Conservation (phyloP, 1,140 invertebrate genomes). For the Antheraea mylitta region DNA sequence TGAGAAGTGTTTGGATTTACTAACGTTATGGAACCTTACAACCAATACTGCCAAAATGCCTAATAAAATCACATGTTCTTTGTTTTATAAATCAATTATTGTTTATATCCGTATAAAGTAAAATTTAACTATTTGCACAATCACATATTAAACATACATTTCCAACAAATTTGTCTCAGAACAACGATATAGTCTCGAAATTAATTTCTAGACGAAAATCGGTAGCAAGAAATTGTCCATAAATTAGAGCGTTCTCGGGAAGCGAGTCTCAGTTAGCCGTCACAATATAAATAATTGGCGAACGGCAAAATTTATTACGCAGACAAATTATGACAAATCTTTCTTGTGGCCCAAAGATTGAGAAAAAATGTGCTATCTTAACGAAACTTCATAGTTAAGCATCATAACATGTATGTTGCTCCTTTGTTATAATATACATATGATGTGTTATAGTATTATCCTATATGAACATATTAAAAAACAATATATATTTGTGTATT, state of each 20-base stretch:
- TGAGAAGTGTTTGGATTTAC: too few relatives aligned
- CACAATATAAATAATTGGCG: conserved; percentile 59
- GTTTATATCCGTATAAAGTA: too few relatives aligned
- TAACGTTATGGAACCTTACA: too few relatives aligned
- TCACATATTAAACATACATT: not conserved
- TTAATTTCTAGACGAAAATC: conserved; percentile 17
- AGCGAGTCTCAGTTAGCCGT: conserved; percentile 51
- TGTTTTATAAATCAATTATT: too few relatives aligned
- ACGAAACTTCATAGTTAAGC: not conserved
- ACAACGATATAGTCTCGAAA: not conserved
- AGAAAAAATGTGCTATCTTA: conserved; percentile 27
- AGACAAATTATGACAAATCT: conserved; percentile 63
- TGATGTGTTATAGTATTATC: too few relatives aligned
- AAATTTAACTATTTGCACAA: too few relatives aligned
- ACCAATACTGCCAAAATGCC: too few relatives aligned
- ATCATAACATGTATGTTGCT: too few relatives aligned
- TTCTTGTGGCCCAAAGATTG: conserved; percentile 24
- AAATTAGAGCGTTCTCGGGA: conserved; percentile 51
- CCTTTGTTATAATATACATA: too few relatives aligned
- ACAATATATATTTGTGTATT: too few relatives aligned
- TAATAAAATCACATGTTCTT: too few relatives aligned
- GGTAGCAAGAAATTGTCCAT: conserved; percentile 36
- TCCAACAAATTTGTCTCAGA: not conserved
- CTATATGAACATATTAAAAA: too few relatives aligned
- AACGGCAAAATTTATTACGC: conserved; percentile 53